phyloP scores from a whole-genome alignment of 2,797 vertebrate species.

The Clarias laeviceps region DNA sequence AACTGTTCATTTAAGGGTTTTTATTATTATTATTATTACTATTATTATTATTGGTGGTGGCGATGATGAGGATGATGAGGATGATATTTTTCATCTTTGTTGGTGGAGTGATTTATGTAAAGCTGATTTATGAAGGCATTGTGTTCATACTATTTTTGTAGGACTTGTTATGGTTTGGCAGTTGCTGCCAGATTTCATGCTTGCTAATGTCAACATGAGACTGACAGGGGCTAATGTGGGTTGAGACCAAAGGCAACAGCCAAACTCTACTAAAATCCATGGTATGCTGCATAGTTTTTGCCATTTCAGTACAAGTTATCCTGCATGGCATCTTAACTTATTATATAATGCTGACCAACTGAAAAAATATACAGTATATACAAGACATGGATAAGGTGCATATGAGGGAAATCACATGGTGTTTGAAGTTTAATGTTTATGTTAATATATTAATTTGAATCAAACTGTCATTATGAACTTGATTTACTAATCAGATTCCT shows the following conservation, averaged over 20 bases:
- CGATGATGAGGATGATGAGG: not conserved
- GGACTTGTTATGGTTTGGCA: not conserved
- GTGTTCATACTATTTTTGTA: slow-evolving; percentile 2
- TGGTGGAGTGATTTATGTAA: too few relatives aligned
- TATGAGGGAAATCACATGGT: not conserved
- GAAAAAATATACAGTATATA: too few relatives aligned
- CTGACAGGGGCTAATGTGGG: slow-evolving; percentile 1
- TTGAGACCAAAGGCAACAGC: not conserved
- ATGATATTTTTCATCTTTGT: too few relatives aligned
- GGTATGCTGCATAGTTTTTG: not conserved
- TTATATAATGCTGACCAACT: not conserved
- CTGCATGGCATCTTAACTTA: too few relatives aligned
- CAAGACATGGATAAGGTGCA: not conserved
- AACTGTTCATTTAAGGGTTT: not conserved
- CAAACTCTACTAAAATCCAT: not conserved
- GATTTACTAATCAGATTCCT: not conserved
- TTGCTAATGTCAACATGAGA: not conserved
- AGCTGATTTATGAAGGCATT: not conserved
- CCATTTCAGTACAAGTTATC: not conserved
- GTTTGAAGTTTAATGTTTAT: too few relatives aligned
- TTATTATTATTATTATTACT: not conserved
- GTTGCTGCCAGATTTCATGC: not conserved
- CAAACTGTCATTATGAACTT: not conserved
- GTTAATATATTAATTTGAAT: not conserved
- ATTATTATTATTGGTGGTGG: not conserved